phyloP scores from a whole-genome alignment of 1,140 invertebrate species.

The Drosophila eugracilis region DNA sequence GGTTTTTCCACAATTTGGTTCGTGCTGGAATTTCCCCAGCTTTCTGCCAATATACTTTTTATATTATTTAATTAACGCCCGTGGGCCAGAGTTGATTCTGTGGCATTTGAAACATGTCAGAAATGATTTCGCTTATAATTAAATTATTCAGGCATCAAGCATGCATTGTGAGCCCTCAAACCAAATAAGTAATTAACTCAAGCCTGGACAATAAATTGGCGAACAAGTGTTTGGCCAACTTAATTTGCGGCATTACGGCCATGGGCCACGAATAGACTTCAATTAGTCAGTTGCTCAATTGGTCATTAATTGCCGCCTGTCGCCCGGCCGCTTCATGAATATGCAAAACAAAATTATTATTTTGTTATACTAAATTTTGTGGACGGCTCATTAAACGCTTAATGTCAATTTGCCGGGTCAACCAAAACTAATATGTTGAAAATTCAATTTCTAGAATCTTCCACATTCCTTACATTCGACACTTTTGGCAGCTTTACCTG shows the following conservation, averaged over 20 bases:
- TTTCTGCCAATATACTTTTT: conserved; percentile 9
- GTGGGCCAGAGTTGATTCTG: conserved; percentile 8
- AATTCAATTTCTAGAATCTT: not conserved
- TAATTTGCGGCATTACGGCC: conserved; percentile 31
- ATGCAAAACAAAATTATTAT: conserved; percentile 35
- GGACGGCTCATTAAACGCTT: conserved; percentile 31
- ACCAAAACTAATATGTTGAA: not conserved
- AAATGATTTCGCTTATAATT: conserved; percentile 4
- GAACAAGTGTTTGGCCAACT: conserved; percentile 31
- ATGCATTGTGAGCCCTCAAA: not conserved
- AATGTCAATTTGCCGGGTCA: not conserved
- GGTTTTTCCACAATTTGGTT: conserved; percentile 17
- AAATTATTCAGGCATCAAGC: conserved; percentile 19
- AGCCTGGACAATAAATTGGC: conserved; percentile 16
- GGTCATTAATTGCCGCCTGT: conserved; percentile 26
- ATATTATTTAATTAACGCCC: conserved; percentile 64
- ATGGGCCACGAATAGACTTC: conserved; percentile 16
- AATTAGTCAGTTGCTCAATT: conserved; percentile 30
- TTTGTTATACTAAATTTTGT: conserved; percentile 22
- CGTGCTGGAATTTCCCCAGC: conserved; percentile 44
- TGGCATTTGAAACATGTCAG: conserved; percentile 17
- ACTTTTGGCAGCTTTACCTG: conserved; percentile 14
- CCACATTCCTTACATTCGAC: conserved; percentile 9
- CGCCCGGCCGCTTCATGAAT: conserved; percentile 34
- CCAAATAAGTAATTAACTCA: conserved; percentile 32